Evolutionary conservation across 2,113 vertebrate species (phyloP), one percentile per base, ranked within the genome.

Genomic region (Platysternon megacephalum): DNA sequence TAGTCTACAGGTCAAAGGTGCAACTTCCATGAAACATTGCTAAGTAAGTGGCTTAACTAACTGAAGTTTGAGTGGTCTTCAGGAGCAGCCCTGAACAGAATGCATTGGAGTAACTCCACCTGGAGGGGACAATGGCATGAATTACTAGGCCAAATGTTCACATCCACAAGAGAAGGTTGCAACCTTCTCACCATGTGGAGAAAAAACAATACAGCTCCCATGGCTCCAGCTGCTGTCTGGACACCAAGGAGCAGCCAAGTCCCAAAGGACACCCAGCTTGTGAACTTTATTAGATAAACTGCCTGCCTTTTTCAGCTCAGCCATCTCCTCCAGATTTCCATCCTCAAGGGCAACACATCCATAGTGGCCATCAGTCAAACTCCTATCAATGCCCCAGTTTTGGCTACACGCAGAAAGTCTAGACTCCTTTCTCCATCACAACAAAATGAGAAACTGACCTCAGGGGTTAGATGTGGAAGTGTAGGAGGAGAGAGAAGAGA

Each of bases 291-390:
- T 26, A 76, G 42, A 29, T 61, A 61, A 61, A 28, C 5, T 29
- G 28, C 56, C 56, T 61, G 28, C 28, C 56, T 32, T 61, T 61
- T 61, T 61, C 80, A 52, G 72, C 79, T 84, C 26, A 84, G 61
- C 21, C 19, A 21, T 19, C n/a, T 19, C 65, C 16, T 39, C n/a
- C 17, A 72, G 65, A 72, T 39, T 72, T 39, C 24, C 22, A 4
- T 16, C 5, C 13, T 17, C 39, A 78, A 84, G 49, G 35, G 12
- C 49, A 92, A 87, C 32, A 11, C 79, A 87, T 89, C 21, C 9
- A 14, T 39, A 4, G 1, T 0, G 0, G 32, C 42, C 56, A 51
- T 13, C 78, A 89, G 51, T 16, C 24, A 29, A 28, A 6, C 51
- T 89, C 74, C 87, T 35, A 84, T 74, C 3, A 8, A n/a, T n/a